Evolutionary conservation across 2,888 invertebrate species (phyloP).

Genomic region (Tenthredo notha): DNA sequence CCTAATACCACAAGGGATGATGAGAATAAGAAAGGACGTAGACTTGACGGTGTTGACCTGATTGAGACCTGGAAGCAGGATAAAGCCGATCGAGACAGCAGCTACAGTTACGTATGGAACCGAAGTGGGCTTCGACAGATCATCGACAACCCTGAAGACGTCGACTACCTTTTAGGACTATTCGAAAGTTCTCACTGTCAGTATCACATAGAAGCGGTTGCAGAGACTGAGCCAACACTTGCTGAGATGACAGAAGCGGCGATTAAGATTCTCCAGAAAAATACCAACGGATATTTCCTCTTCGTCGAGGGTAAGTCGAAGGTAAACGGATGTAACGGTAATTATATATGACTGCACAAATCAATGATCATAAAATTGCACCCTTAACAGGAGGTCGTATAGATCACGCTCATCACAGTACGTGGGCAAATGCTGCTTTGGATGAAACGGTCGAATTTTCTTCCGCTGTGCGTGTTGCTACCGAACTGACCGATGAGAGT

Average conservation of each 20-base stretch:
- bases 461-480: slow-evolving; percentile 84
- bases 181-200: slow-evolving; percentile 79
- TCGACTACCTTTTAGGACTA: slow-evolving; percentile 78
- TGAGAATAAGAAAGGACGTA: slow-evolving; percentile 79
- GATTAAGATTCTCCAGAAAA: slow-evolving; percentile 83
- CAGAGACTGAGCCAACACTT: slow-evolving; percentile 83
- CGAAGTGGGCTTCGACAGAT: slow-evolving; percentile 78
- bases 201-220: slow-evolving; percentile 77
- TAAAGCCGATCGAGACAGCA: slow-evolving; percentile 76
- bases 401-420: slow-evolving; percentile 89
- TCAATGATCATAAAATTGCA: neutral
- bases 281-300: slow-evolving; percentile 86
- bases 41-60: slow-evolving; percentile 84
- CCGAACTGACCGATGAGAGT: slow-evolving; percentile 81
- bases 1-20: slow-evolving; percentile 81
- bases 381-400: slow-evolving; percentile 83
- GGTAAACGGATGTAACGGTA: neutral
- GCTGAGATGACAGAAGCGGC: slow-evolving; percentile 89
- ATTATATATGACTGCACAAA: neutral
- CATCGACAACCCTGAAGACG: slow-evolving; percentile 66
- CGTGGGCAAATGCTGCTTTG: slow-evolving; percentile 84
- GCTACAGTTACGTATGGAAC: slow-evolving; percentile 79
- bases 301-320: slow-evolving; percentile 82
- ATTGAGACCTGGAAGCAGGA: slow-evolving; percentile 84
- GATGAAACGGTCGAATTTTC: slow-evolving; percentile 90